Evolutionary conservation across 2,113 vertebrate species (phyloP).

Genomic region (Anhinga anhinga): DNA sequence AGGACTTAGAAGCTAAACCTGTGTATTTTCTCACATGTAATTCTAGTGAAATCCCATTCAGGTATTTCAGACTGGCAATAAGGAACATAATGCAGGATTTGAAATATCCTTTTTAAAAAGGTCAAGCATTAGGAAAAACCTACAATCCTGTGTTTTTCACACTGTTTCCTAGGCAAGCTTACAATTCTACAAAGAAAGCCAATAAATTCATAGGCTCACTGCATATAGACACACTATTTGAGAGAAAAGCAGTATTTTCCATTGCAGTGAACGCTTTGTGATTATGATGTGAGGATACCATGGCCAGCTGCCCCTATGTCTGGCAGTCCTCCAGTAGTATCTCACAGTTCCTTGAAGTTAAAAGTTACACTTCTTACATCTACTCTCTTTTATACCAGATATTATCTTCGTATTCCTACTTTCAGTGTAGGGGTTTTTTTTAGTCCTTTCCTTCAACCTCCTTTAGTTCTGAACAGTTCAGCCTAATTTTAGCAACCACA

Average conservation of each 20-base stretch:
- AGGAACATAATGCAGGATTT: not conserved
- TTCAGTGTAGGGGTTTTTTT: not conserved
- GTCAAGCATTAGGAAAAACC: not conserved
- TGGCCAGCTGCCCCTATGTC: not conserved
- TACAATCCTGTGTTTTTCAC: not conserved
- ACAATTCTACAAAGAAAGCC: not conserved
- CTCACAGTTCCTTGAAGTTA: not conserved
- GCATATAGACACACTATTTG: not conserved
- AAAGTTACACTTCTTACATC: not conserved
- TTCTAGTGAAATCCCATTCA: not conserved
- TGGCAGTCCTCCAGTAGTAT: not conserved
- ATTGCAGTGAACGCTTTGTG: not conserved
- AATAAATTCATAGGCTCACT: not conserved
- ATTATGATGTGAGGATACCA: not conserved
- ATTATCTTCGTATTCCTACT: not conserved
- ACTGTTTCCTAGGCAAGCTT: not conserved
- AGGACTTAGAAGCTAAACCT: not conserved
- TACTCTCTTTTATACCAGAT: not conserved
- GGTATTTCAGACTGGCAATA: not conserved
- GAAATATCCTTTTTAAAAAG: not conserved
- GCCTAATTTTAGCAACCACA: not conserved
- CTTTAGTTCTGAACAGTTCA: not conserved
- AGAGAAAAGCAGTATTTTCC: not conserved
- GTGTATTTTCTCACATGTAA: not conserved
- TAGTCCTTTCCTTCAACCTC: not conserved